phyloP scores from a whole-genome alignment of 2,888 invertebrate species.

The Balanococcus diminutus region DNA sequence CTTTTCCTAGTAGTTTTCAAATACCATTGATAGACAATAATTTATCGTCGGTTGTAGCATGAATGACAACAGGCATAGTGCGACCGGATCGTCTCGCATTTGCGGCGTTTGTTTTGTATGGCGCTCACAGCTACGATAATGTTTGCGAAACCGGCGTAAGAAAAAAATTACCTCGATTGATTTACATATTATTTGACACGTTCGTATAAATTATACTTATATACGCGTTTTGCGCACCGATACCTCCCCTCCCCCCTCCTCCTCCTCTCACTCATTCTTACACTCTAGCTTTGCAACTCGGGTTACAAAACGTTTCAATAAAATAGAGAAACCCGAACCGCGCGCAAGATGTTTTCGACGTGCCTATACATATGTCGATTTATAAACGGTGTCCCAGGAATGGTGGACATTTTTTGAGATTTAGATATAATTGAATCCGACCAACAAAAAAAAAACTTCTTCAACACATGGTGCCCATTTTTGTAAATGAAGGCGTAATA shows the following conservation, averaged over 20 bases:
- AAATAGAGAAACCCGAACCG: background rate
- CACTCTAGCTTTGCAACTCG: too few relatives aligned
- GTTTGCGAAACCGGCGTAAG: constrained; percentile 8
- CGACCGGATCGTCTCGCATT: background rate
- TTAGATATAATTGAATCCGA: too few relatives aligned
- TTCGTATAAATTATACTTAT: constrained; percentile 8
- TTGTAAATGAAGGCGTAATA: too few relatives aligned
- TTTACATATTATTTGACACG: constrained; percentile 34
- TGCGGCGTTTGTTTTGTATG: background rate
- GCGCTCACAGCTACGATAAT: constrained; percentile 14
- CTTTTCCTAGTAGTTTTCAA: constrained; percentile 35
- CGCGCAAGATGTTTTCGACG: background rate
- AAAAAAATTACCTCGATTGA: background rate
- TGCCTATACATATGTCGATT: too few relatives aligned
- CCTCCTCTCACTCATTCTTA: too few relatives aligned
- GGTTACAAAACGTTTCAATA: constrained; percentile 29
- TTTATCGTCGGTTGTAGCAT: constrained; percentile 14
- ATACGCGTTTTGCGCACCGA: background rate
- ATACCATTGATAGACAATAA: constrained; percentile 40
- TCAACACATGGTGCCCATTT: too few relatives aligned
- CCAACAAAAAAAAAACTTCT: too few relatives aligned
- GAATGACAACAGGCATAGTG: constrained; percentile 33
- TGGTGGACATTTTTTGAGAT: too few relatives aligned
- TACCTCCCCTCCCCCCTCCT: background rate
- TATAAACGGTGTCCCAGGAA: too few relatives aligned